Evolutionary conservation across 2,888 invertebrate genomes (phyloP).

Genomic region (Nezara viridula): DNA sequence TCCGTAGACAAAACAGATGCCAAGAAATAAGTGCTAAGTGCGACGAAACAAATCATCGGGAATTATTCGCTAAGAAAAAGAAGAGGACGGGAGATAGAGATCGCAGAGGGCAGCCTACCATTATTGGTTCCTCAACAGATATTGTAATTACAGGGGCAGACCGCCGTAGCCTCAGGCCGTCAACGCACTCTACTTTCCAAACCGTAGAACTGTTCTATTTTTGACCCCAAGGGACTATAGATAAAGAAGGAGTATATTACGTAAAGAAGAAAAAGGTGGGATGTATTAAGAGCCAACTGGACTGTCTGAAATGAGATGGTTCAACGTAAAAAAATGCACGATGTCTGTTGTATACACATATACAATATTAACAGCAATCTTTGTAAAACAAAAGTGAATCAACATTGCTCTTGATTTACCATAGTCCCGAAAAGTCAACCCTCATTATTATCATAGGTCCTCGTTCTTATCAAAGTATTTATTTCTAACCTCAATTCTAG

Average conservation of each 20-base stretch:
- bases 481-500: too few species aligned
- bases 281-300: too few species aligned
- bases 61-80: constrained; percentile 44
- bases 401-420: too few species aligned
- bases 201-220: not conserved
- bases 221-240: not conserved
- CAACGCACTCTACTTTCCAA: constrained; percentile 25
- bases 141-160: constrained; percentile 44
- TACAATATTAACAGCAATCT: too few species aligned
- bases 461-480: too few species aligned
- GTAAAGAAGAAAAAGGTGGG: not conserved
- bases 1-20: not conserved
- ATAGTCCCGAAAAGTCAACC: too few species aligned
- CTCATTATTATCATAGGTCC: too few species aligned
- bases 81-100: constrained; percentile 21
- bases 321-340: too few species aligned
- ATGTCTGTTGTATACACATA: too few species aligned
- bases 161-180: constrained; percentile 12
- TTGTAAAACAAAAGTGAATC: too few species aligned
- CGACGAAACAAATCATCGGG: constrained; percentile 22
- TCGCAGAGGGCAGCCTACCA: constrained; percentile 18
- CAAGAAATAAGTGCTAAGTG: constrained; percentile 34
- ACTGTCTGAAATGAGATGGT: too few species aligned
- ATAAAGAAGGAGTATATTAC: not conserved
- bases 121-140: constrained; percentile 29